Conservation (phyloP, 2,113 vertebrate genomes). For the Opisthocomus hoazin region DNA sequence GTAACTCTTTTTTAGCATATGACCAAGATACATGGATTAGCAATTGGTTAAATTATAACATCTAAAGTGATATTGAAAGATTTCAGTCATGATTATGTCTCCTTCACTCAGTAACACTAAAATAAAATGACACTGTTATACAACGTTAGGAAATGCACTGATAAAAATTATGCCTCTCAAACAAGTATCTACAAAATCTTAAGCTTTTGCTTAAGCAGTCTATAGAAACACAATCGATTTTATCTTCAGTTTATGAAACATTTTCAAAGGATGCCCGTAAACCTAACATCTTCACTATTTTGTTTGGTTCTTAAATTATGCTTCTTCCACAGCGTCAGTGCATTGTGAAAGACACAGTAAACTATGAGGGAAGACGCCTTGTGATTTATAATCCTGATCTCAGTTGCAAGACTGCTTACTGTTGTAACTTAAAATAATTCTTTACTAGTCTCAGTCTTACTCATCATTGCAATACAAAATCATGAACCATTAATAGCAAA, state of each 20-base stretch:
- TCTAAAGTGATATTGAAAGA: conserved; percentile 25
- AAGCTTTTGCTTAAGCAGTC: neutral
- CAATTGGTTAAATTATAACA: conserved; percentile 37
- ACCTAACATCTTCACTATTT: neutral
- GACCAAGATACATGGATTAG: neutral
- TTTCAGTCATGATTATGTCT: conserved; percentile 9
- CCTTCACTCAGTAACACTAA: conserved; percentile 1
- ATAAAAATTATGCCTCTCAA: neutral
- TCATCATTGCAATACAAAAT: neutral
- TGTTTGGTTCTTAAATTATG: conserved; percentile 9
- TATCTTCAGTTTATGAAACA: conserved; percentile 32
- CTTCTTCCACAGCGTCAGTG: neutral
- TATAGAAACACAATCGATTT: neutral
- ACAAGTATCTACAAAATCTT: conserved; percentile 6
- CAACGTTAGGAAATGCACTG: neutral
- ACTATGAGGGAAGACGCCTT: neutral
- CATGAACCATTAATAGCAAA: neutral
- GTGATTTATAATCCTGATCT: conserved; percentile 22
- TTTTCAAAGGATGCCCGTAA: neutral
- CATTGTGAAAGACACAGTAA: neutral
- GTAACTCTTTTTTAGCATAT: neutral
- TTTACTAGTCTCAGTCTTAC: neutral
- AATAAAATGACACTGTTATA: conserved; percentile 25
- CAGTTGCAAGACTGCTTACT: neutral
- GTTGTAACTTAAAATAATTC: neutral